A percentile compares a stretch with the other conserved stretches of the same genome.
Conservation (phyloP, 2,113 vertebrate species). For the Erythrocebus patas region DNA sequence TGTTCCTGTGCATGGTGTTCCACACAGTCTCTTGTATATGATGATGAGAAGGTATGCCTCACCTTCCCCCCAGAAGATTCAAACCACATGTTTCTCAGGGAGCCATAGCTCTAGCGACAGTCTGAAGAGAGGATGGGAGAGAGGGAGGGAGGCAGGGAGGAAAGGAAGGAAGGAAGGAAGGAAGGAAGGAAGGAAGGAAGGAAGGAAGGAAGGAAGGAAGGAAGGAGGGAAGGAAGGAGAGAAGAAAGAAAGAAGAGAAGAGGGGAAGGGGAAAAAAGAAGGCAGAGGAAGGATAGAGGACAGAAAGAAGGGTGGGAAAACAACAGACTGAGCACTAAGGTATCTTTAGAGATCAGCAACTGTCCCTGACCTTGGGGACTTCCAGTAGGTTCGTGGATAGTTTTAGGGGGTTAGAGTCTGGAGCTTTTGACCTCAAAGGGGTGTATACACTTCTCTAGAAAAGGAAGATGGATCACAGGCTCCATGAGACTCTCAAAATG, state of each 20-base stretch:
- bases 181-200: fast-evolving
- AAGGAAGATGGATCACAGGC: background rate
- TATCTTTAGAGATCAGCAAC: background rate
- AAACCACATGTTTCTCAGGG: background rate
- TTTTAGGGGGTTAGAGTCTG: background rate
- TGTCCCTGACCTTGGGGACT: background rate
- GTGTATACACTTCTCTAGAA: background rate
- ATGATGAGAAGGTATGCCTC: background rate
- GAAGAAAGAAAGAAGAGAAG: background rate
- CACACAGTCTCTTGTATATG: background rate
- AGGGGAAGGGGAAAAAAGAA: background rate
- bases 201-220: too few species aligned
- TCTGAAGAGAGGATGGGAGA: background rate
- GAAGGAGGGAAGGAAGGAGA: fast-evolving
- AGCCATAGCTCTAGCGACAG: background rate
- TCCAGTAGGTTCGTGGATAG: background rate
- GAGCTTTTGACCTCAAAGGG: background rate
- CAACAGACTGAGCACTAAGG: background rate
- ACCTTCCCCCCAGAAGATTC: background rate
- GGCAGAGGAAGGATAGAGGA: background rate
- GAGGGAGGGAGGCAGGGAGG: too few species aligned
- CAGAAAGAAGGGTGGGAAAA: background rate
- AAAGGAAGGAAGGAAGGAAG: background rate
- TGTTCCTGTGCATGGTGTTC: too few species aligned
- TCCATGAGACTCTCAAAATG: background rate